Conservation (phyloP, 2,888 invertebrate species). For the Selenia dentaria region DNA sequence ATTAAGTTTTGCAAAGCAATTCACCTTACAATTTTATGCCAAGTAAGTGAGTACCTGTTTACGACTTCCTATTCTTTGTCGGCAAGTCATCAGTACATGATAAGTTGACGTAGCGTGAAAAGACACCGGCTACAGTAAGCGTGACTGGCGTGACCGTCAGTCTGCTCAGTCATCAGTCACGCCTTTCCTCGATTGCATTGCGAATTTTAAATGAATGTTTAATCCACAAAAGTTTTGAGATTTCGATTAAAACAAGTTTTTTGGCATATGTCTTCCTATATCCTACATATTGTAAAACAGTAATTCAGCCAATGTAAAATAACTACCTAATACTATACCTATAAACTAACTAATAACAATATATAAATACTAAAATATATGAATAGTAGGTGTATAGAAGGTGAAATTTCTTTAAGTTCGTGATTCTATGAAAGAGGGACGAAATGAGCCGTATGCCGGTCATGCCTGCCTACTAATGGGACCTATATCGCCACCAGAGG, state of each 20-base stretch:
- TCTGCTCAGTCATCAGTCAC: constrained; percentile 25
- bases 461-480: too few relatives aligned
- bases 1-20: not conserved
- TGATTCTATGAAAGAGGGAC: too few relatives aligned
- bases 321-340: too few relatives aligned
- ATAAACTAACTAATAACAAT: too few relatives aligned
- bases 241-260: not conserved
- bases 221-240: not conserved
- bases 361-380: too few relatives aligned
- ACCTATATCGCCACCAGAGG: too few relatives aligned
- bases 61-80: constrained; percentile 28
- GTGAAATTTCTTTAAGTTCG: too few relatives aligned
- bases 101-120: constrained; percentile 31
- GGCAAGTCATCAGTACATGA: constrained; percentile 5
- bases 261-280: too few relatives aligned
- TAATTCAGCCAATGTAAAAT: too few relatives aligned
- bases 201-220: constrained; percentile 2
- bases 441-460: too few relatives aligned
- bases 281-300: too few relatives aligned
- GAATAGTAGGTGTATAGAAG: too few relatives aligned
- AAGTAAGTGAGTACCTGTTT: not conserved
- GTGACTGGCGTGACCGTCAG: constrained; percentile 31
- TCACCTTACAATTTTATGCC: constrained; percentile 2
- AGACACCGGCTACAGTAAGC: constrained; percentile 18
- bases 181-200: constrained; percentile 15